Evolutionary conservation across 2,888 invertebrate species (phyloP), one percentile per base, ranked within the genome.

Genomic region (Salticus scenicus): DNA sequence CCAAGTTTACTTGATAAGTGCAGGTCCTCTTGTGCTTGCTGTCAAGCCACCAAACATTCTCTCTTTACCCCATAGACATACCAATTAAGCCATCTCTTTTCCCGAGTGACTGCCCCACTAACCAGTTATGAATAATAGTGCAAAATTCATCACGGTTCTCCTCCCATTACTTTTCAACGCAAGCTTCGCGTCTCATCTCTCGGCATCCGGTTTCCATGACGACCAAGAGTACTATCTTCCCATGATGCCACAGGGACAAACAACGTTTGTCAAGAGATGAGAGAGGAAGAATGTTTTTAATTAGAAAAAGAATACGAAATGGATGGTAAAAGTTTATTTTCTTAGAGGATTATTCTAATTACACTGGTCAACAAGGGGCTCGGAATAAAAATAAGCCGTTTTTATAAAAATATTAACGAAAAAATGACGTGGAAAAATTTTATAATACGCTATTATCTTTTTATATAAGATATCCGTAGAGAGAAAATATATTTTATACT

Each of bases 61-160:
- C n/a, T n/a, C 57, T 57, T 57, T 5, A 57, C 57, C 12, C 24
- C 57, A 24, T 24, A 12, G 57, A 24, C 57, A 57, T 57, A 57
- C 57, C 57, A 57, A 57, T 57, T 57, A 57, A 24, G 57, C 24
- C 57, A 24, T 57, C 57, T 57, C 57, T 24, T 24, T 57, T 47
- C 57, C 57, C 24, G 24, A 57, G 57, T 57, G 57, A 57, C 57
- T 57, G 57, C 57, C 24, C 24, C 5, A 17, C 57, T 57, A 57
- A 57, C 24, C 57, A 57, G 57, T 57, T 20, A 24, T 57, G 57
- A 57, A 57, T 57, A 57, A 57, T 57, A 37, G 37, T 10, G 24
- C 57, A 24, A 57, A 57, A 57, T 57, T n/a, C 24, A 24, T 57
- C 57, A 24, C 20, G 24, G 14, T 4, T 57, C 57, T 24, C 24